These are phyloP conservation scores for Hormaphis cornu DNA, from an alignment of 1,140 invertebrate genomes.

Conservation along the genomic window DNA sequence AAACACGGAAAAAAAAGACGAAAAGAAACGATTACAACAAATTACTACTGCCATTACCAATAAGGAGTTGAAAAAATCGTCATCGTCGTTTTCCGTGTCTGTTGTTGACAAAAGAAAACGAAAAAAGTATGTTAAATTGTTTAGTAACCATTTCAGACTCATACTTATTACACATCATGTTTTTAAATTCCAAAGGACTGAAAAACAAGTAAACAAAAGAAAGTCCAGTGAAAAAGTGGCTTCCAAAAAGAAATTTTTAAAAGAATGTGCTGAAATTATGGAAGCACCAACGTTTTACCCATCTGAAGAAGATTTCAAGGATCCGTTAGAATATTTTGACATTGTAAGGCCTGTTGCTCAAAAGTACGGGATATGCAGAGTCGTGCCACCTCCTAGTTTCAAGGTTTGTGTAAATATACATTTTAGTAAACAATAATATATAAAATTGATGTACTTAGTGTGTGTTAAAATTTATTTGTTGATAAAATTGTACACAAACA, in stretches of 20 bases:
- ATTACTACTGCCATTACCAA: background rate
- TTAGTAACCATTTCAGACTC: background rate
- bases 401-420: constrained; percentile 47
- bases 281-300: constrained; percentile 77
- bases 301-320: constrained; percentile 74
- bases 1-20: background rate
- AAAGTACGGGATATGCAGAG: constrained; percentile 76
- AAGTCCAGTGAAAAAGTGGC: background rate
- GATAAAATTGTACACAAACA: no score
- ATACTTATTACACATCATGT: background rate
- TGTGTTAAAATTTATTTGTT: no score
- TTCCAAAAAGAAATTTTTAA: constrained; percentile 27
- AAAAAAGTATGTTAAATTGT: background rate
- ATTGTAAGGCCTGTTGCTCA: constrained; percentile 69
- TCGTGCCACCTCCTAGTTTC: constrained; percentile 77
- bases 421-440: background rate
- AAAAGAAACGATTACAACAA: background rate
- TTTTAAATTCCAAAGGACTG: background rate
- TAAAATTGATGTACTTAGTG: background rate
- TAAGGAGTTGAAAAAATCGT: background rate
- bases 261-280: constrained; percentile 52
- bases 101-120: background rate
- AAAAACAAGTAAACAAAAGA: constrained; percentile 20
- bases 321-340: constrained; percentile 82
- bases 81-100: background rate